A percentile compares a stretch with the other conserved stretches of the same genome.
Conservation (phyloP, 2,797 vertebrate genomes). For the Darevskia mixta region DNA sequence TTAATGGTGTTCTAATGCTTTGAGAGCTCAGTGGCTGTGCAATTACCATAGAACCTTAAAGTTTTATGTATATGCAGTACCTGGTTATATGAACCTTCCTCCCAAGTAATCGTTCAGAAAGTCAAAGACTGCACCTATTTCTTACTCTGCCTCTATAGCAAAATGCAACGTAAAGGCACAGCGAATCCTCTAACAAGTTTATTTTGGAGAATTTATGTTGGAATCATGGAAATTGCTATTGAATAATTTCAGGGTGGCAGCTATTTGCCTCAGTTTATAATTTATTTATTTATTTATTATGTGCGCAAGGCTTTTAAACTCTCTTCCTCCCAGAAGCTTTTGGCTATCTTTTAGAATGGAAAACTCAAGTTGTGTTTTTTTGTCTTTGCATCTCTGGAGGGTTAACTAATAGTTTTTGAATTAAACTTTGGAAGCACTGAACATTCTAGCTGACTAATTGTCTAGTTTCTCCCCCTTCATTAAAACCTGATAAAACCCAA, state of each 20-base stretch:
- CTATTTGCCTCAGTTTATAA: constrained; percentile 4
- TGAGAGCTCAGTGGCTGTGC: neutral
- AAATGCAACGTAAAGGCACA: neutral
- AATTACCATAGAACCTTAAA: neutral
- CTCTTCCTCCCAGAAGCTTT: constrained; percentile 47
- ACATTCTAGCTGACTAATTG: constrained; percentile 63
- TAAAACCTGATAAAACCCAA: constrained; percentile 77
- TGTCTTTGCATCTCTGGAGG: constrained; percentile 27
- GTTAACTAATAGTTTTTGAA: constrained; percentile 49
- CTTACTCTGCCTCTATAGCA: neutral
- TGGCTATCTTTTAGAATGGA: constrained; percentile 33
- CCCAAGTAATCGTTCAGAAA: constrained; percentile 39
- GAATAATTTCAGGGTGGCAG: neutral
- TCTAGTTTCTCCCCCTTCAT: constrained; percentile 70
- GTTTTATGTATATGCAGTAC: neutral
- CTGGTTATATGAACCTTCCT: neutral
- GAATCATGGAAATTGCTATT: neutral
- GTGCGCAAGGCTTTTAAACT: constrained; percentile 26
- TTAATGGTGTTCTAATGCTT: constrained; percentile 21
- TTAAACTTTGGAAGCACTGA: constrained; percentile 61
- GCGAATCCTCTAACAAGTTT: neutral
- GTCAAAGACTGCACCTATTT: neutral
- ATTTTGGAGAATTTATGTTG: neutral
- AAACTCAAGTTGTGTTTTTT: constrained; percentile 29
- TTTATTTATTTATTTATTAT: constrained; percentile 42